A percentile compares a stretch with the other conserved stretches of the same genome.
phyloP scores from a whole-genome alignment of 1,140 invertebrate genomes.

The Epicauta chinensis region DNA sequence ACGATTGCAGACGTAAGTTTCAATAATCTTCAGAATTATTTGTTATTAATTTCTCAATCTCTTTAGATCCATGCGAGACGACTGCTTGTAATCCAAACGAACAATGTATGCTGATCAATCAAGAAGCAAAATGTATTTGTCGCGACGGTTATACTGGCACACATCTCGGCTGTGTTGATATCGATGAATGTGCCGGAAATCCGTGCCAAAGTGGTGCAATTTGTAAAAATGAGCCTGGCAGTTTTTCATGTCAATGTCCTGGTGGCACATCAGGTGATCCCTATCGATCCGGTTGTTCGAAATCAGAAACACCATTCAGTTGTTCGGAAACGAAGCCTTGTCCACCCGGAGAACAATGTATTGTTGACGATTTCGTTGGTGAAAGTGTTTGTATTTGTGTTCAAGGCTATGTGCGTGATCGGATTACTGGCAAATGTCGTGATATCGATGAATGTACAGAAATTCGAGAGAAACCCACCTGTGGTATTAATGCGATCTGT shows the following conservation, averaged over 20 bases:
- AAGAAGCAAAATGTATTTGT: conserved; percentile 78
- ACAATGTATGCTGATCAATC: conserved; percentile 80
- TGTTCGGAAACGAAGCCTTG: conserved; percentile 73
- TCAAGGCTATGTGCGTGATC: conserved; percentile 71
- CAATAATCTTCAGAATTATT: neutral
- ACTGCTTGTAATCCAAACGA: conserved; percentile 79
- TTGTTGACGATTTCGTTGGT: conserved; percentile 63
- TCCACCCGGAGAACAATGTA: conserved; percentile 74
- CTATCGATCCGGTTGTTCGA: conserved; percentile 64
- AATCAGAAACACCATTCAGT: conserved; percentile 53
- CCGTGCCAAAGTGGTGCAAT: conserved; percentile 77
- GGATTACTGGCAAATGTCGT: conserved; percentile 64
- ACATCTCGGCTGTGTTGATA: conserved; percentile 73
- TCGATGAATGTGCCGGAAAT: conserved; percentile 73
- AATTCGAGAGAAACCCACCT: conserved; percentile 62
- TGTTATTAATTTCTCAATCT: conserved; percentile 12
- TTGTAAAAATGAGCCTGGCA: conserved; percentile 81
- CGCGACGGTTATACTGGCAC: conserved; percentile 68
- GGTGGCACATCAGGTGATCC: conserved; percentile 63
- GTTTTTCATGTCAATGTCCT: conserved; percentile 83
- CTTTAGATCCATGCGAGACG: conserved; percentile 81
- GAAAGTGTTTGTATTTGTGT: conserved; percentile 81
- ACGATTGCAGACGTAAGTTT: conserved; percentile 81
- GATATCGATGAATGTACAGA: conserved; percentile 86
- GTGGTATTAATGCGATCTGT: conserved; percentile 81